Evolutionary conservation across 2,888 invertebrate genomes (phyloP), one percentile per base, ranked within the genome.

Genomic region (Hirtodrosophila trivittata): DNA sequence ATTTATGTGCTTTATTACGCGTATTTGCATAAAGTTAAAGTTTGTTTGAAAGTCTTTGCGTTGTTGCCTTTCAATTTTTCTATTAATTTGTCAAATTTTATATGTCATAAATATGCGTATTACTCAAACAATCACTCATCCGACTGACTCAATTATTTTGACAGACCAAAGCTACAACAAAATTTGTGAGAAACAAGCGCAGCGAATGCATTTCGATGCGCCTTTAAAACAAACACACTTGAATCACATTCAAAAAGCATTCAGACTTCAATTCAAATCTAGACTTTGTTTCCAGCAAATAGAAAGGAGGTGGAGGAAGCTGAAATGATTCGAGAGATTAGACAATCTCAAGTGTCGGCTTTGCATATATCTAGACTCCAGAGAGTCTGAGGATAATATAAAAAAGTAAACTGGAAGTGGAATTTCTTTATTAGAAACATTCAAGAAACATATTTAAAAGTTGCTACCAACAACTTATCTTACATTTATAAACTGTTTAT

Each of bases 1-100:
- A 87, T 87, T 87, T 86, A 87, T 87, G 81, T 66, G 75, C 72
- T 70, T 82, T 77, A 84, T 82, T 81, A 76, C 64, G 60, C 55
- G 38, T 41, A 70, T 83, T 83, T 81, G 84, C 75, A 81, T 81
- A 80, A 66, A 63, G 43, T 71, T 81, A 63, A 13, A 54, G 64
- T 68, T 62, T 66, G 65, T 42, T 37, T 72, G 50, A 38, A 21
- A 32, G 18, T 18, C 6, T 14, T 10, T 26, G 49, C 54, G 9
- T 64, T 46, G 47, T 39, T 41, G 45, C 49, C 41, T 13, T 57
- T 59, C 12, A 14, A 18, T 35, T 52, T 66, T 66, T 76, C 74
- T 76, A 82, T 78, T 78, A 84, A 81, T 82, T 82, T 84, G 82
- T 84, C 78, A 74, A 72, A 76, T 66, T 66, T 60, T 42, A 66